Base-by-base conservation (phyloP, 1,140 invertebrate genomes). In the Trichoplusia ni region DNA sequence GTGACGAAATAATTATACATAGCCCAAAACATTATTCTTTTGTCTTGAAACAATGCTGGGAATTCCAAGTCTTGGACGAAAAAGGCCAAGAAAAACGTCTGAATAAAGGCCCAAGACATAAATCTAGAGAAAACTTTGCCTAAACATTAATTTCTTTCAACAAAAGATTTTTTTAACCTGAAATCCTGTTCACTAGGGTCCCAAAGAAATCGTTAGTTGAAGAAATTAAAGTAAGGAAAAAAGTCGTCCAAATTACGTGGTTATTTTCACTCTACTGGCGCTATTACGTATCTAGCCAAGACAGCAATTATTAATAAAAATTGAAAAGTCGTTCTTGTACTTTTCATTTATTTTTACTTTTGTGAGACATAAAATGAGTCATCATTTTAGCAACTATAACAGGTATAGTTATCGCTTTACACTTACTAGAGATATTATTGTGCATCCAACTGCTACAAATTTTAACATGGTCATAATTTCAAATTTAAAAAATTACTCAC, bases 401-500 rank as follows among this genome's bases (percentile, higher is more conserved):
- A n/a, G n/a, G n/a, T n/a, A n/a, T n/a, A n/a, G n/a, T n/a, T n/a
- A n/a, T n/a, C n/a, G n/a, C n/a, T n/a, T n/a, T n/a, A n/a, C n/a
- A n/a, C n/a, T 31, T 33, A n/a, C 9, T 2, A 33, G 11, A 33
- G 3, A 3, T n/a, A 33, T 1, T 11, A 33, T 11, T n/a, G 29
- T 11, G 6, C 29, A 33, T 33, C 29, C 9, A 4, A 33, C 29
- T 0, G 11, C 29, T 33, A n/a, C 9, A 9, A 33, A 37, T 37
- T 37, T 37, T 37, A 2, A 2, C 14, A 2, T 6, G 1, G 14
- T 2, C 8, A 0, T 2, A 38, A 38, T 6, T 0, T 4, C 4
- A 58, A 11, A 62, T n/a, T n/a, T 44, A 27, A 21, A 14, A 16
- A 58, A 5, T 42, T 73, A 92, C 93, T 92, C 80, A 96, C 95